Evolutionary conservation across 2,113 vertebrate species (phyloP), one percentile per base, ranked within the genome.

Genomic region (Plectropomus leopardus): DNA sequence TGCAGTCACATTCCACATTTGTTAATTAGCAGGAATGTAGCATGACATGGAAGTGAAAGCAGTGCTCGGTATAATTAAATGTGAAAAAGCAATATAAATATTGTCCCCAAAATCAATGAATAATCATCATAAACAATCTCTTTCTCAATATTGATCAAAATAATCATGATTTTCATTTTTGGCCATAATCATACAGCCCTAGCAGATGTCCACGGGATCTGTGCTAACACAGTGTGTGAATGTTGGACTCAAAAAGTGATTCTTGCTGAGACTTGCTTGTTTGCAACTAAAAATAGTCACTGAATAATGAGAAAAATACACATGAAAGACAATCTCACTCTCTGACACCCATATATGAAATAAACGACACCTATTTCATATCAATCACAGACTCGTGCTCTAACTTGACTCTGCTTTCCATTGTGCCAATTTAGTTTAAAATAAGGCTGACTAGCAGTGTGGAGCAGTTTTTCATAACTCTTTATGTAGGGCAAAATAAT

Each of bases 361-460:
- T 34, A 75, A 82, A 48, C 10, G 1, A 73, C 72, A 71, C 44
- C 51, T 72, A 50, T 78, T 86, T 75, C 69, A 21, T 24, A 83
- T 61, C 73, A 74, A 53, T 74, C 50, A 21, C 34, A 9, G 34
- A 45, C 32, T 78, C 48, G 28, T 76, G 58, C 34, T 72, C 58
- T 28, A 60, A 76, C 74, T 54, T 66, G 32, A 66, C 44, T 72
- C 3, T 17, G 5, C 40, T 53, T 59, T 71, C 6, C 28, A 72
- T 19, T 45, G 68, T 21, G 23, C 32, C 14, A 15, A 51, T 58
- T 79, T 24, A 61, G 34, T 80, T 82, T 57, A 58, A 64, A n/a
- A 80, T 15, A 16, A 84, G 70, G 70, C 53, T 58, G 28, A 36
- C 19, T 6, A 30, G 28, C 7, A 70, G n/a, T n/a, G n/a, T n/a